Base-by-base conservation (phyloP, 2,113 vertebrate genomes). In the Thamnaconus septentrionalis region DNA sequence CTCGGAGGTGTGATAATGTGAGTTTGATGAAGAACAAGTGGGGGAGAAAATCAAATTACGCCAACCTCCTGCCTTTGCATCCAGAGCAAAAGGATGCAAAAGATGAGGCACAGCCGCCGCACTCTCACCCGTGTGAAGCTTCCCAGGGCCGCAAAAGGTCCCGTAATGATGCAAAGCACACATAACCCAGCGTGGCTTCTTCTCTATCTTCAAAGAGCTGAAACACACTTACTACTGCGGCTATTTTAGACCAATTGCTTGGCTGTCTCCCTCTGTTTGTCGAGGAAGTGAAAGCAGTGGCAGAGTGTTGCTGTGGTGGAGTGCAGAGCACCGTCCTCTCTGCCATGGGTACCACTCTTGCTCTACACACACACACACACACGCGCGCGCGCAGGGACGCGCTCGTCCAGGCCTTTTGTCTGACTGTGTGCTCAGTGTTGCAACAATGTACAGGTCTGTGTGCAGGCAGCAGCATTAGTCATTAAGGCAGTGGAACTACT, bases 391-490 rank as follows among this genome's bases (percentile, higher is more conserved):
- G 59, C 4, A 6, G 71, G 53, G 47, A 8, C 59, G 56, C 66
- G 66, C 58, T 31, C 18, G 65, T 64, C 54, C 54, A 18, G 59
- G 31, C 65, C 49, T 53, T 76, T 62, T 58, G 45, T 61, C 53
- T 59, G 51, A 51, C 49, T 73, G 62, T 67, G 61, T 72, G 81
- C 73, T 83, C 78, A 64, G 59, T 56, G 73, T 76, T 82, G 78
- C 73, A 82, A 78, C 83, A 80, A 85, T 82, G 41, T 55, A 69
- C 69, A 74, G 71, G 78, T 81, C 69, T 78, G 51, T 75, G 78
- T 77, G 75, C 73, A 71, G 71, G 70, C 68, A 5, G 71, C 82
- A 79, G 73, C 71, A 67, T 79, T 75, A 84, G 48, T 76, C 82
- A 83, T 82, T 76, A 84, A 72, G 77, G 76, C 68, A 64, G 64